Evolutionary conservation across 2,888 invertebrate species (phyloP).

Genomic region (Nebria brevicollis): DNA sequence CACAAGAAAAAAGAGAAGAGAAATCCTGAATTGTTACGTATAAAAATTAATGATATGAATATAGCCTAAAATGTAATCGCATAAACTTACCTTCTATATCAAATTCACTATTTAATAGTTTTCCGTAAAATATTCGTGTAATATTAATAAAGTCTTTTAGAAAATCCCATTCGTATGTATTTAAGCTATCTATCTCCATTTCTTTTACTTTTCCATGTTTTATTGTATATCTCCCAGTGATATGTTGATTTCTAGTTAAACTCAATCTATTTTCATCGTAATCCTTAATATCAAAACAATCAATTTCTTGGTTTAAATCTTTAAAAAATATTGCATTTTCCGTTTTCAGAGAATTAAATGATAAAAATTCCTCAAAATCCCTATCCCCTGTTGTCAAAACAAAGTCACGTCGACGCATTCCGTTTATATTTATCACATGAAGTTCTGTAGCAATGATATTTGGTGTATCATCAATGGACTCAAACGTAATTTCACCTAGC

Average conservation of each 20-base stretch:
- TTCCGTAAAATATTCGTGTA: constrained; percentile 56
- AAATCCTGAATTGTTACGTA: too few relatives aligned
- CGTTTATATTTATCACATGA: constrained; percentile 58
- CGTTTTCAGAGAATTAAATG: constrained; percentile 56
- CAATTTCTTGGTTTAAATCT: constrained; percentile 59
- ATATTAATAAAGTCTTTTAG: constrained; percentile 56
- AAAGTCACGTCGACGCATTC: constrained; percentile 55
- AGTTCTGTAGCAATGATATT: constrained; percentile 58
- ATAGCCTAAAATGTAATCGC: too few relatives aligned
- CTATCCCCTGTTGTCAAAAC: constrained; percentile 51
- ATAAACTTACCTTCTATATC: constrained; percentile 57
- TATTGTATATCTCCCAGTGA: constrained; percentile 58
- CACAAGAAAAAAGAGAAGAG: too few relatives aligned
- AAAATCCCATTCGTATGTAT: constrained; percentile 57
- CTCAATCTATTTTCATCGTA: constrained; percentile 58
- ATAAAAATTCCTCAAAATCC: constrained; percentile 48
- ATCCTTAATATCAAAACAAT: constrained; percentile 58
- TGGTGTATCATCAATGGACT: constrained; percentile 53
- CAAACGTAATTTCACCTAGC: constrained; percentile 60
- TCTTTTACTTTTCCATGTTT: constrained; percentile 56
- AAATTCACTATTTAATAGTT: constrained; percentile 60
- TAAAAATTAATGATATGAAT: too few relatives aligned
- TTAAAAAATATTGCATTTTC: constrained; percentile 57
- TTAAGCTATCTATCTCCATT: constrained; percentile 55
- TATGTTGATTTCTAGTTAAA: constrained; percentile 56